Percentiles rank a stretch among this genome's conserved stretches.
These are phyloP conservation scores for Magallana gigas DNA, from an alignment of 1,140 invertebrate species.

Conservation along the genomic window DNA sequence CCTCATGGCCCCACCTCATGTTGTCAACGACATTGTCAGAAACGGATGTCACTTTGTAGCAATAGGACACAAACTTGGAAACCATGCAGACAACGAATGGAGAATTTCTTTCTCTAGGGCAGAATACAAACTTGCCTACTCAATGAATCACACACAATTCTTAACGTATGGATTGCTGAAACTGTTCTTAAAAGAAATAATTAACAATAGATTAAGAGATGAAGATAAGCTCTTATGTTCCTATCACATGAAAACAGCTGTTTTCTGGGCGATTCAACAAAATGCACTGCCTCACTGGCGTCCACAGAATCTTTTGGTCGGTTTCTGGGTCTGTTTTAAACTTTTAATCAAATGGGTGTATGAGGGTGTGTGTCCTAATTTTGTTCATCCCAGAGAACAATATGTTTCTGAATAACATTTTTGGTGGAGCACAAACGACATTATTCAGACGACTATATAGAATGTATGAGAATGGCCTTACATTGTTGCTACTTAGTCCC, in stretches of 20 bases:
- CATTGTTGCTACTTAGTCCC: background rate
- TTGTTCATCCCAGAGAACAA: background rate
- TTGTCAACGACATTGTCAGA: background rate
- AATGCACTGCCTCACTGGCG: background rate
- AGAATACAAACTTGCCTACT: background rate
- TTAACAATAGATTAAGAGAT: background rate
- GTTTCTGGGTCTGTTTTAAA: background rate
- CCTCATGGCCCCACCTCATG: background rate
- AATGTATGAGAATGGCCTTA: background rate
- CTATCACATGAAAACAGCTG: constrained; percentile 9
- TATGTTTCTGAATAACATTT: background rate
- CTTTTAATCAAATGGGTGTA: background rate
- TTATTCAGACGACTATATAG: background rate
- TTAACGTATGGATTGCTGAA: background rate
- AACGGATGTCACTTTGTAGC: background rate
- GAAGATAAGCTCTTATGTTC: background rate
- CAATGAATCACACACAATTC: background rate
- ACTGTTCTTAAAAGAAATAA: background rate
- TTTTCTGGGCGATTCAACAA: background rate
- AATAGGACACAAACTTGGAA: background rate
- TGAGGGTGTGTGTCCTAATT: background rate
- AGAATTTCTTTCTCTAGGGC: background rate
- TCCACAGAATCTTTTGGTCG: background rate
- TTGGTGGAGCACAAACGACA: background rate
- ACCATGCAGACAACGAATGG: background rate